Evolutionary conservation across 2,797 vertebrate genomes (phyloP), one percentile per base, ranked within the genome.

Genomic region (Silurus aristotelis): DNA sequence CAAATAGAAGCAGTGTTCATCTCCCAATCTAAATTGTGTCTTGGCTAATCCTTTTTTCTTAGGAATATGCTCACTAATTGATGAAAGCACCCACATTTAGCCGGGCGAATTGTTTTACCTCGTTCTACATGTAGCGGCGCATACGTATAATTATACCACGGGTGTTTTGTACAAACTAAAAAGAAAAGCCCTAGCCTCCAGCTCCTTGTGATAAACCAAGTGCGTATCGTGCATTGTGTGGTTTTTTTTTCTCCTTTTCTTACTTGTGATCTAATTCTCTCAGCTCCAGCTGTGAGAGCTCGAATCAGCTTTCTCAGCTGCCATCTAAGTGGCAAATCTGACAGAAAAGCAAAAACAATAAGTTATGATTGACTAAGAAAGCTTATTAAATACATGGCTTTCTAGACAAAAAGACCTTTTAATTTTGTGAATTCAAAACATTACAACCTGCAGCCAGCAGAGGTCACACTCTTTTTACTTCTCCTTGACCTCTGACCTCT

Each of bases 31-130:
- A 83, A 87, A 86, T 80, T 87, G 82, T 80, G 83, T 64, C 81
- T 67, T 77, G 70, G 48, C 83, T 89, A 88, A 90, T 90, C 82
- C 84, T 58, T 86, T 77, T 84, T 84, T 84, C 87, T 87, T 61
- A 22, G 72, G 63, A 88, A 80, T 80, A 60, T 81, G 80, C 80
- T 83, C 12, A 63, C 85, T 88, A 88, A 88, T 86, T 87, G 85
- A 88, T 85, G 84, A 87, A 90, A 90, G 80, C 63, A 48, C 5
- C 48, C 64, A 78, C 43, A 87, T 87, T 89, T 88, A 73, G 77
- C 80, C 25, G 72, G 72, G 78, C 38, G 82, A 88, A 89, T 88
- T 87, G 85, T 89, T 88, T 86, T 86, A 20, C n/a, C 70, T 85
- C 77, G 12, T 73, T 85, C 72, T 13, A n/a, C 20, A 80, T 76